Evolutionary conservation across 1,140 invertebrate species (phyloP), one percentile per base, ranked within the genome.

Genomic region (Bombus superbus): DNA sequence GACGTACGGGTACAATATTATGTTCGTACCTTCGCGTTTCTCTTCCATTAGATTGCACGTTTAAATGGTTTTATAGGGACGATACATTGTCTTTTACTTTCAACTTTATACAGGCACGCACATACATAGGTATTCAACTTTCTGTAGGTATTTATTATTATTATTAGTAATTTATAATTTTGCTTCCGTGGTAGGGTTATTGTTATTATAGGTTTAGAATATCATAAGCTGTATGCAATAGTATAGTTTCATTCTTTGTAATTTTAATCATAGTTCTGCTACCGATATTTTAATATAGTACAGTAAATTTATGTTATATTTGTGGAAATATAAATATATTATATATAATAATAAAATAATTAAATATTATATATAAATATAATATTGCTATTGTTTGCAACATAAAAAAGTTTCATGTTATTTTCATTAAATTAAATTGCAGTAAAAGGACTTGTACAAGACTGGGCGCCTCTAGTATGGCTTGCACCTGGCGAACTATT

Each of bases 381-480:
- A 53, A 53, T 53, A 53, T 53, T 22, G 6, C 47, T 53, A 0
- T 53, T 53, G 6, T 53, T 53, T n/a, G 11, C 28, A 62, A 62
- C 4, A 10, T 62, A 53, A 53, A 53, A 53, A 53, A 53, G 47
- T n/a, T 1, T 42, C 13, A 4, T 42, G 25, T 25, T 9, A 38
- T 72, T 53, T 35, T 32, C 10, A 32, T 35, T 32, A 18, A 38
- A 77, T 42, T 87, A 83, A 42, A 69, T 92, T 93, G n/a, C 91
- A 96, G 96, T 96, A 77, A 95, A 94, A 88, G 92, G 90, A 69
- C 85, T 96, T 32, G 95, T 96, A 76, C 94, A 91, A 80, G 94
- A 95, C 91, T 97, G 96, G 96, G 96, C 96, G 4, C 96, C 96
- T 10, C 92, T 97, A n/a, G 95, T 97, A 42, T 97, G 96, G 96